Conservation (phyloP, 2,113 vertebrate species). For the Sardina pilchardus region DNA sequence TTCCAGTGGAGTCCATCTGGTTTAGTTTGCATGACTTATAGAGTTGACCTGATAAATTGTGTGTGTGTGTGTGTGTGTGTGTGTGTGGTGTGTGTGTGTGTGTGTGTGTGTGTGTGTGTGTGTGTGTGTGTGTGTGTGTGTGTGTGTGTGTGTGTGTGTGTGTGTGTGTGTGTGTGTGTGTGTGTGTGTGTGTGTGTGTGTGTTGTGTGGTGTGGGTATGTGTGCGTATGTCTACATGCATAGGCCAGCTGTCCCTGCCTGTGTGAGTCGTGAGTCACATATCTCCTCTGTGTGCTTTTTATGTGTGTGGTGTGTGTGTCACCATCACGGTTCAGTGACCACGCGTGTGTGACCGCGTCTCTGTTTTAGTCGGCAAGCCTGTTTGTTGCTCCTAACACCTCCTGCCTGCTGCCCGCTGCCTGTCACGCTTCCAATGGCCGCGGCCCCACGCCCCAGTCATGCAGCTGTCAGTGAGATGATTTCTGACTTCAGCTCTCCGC, state of each 20-base stretch:
- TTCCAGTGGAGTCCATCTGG: neutral
- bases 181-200: neutral
- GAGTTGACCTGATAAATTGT: neutral
- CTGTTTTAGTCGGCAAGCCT: neutral
- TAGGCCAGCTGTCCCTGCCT: too few relatives aligned
- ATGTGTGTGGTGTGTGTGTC: neutral
- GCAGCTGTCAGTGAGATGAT: slow-evolving; percentile 1
- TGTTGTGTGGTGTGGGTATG: too few relatives aligned
- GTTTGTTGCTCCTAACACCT: neutral
- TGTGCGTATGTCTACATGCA: too few relatives aligned
- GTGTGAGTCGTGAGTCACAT: neutral
- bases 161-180: too few relatives aligned
- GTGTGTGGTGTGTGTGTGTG: neutral
- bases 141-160: too few relatives aligned
- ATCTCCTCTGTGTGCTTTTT: neutral
- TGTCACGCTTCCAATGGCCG: neutral
- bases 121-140: neutral
- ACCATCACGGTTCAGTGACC: neutral
- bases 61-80: neutral
- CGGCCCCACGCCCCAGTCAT: neutral
- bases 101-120: neutral
- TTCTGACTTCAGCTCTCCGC: neutral
- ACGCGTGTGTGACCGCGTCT: neutral
- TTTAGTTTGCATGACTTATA: neutral
- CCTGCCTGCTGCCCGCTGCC: too few relatives aligned